Base-by-base conservation (phyloP, 2,797 vertebrate species). In the Phataginus tricuspis region DNA sequence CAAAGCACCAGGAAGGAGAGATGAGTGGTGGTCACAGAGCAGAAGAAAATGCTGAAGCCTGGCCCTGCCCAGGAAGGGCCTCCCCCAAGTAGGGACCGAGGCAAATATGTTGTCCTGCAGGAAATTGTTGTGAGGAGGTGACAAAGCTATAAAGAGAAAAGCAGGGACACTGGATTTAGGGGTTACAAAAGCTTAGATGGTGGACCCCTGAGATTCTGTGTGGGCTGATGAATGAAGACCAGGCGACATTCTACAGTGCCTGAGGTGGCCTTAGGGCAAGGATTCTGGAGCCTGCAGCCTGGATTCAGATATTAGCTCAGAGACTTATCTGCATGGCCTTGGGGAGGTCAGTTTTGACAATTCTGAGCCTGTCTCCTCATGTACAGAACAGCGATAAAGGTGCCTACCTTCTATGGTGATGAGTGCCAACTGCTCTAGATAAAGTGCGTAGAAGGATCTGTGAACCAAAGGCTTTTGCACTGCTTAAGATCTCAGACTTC, bases 21-120 rank as follows among this genome's bases (percentile, higher is more conserved):
- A 84, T 8, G 16, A 64, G 63, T 57, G 21, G 3, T 31, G 37
- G 61, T 45, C 53, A 51, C 11, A 72, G 7, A 74, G 23, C 19
- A 82, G 2, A 74, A 77, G 27, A 4, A 11, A 90, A 42, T 55
- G 31, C n/a, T 34, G 25, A 92, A 82, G 11, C 1, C 27, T 68
- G 13, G 10, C 11, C 7, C 12, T n/a, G 18, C 9, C 7, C 39
- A 0, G 7, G 14, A 53, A 69, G 29, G 14, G 0, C 4, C n/a
- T 90, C 7, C 15, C 42, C 12, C 16, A 53, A 42, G 14, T 66
- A 4, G 13, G 4, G 12, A 39, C 12, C 6, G 49, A 16, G 53
- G 13, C 11, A 85, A 79, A 79, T 12, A 63, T 86, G 45, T 4
- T 37, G 14, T 34, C 8, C 11, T 42, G 0, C 12, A 1, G 39